These are phyloP conservation scores for Orussus abietinus DNA, from an alignment of 1,140 invertebrate species.

Conservation along the genomic window DNA sequence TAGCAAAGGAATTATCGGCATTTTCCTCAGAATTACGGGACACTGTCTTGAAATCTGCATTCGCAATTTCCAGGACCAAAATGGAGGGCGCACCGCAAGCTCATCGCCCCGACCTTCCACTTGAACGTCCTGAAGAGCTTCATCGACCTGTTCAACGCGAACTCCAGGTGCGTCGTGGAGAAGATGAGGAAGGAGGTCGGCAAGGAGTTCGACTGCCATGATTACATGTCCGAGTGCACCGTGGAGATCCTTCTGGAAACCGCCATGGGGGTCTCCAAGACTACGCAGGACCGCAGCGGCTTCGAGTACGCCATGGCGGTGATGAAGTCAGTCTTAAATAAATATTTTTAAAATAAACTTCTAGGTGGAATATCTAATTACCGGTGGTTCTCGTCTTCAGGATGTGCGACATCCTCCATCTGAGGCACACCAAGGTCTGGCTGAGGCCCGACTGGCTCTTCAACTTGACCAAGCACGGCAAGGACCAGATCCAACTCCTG, in stretches of 20 bases:
- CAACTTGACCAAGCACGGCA: slow-evolving; percentile 70
- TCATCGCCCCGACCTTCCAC: slow-evolving; percentile 81
- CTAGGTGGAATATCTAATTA: neutral
- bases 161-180: slow-evolving; percentile 66
- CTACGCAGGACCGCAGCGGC: slow-evolving; percentile 69
- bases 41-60: no score
- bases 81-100: slow-evolving; percentile 75
- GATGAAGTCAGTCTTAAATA: slow-evolving; percentile 60
- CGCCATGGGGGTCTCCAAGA: slow-evolving; percentile 76
- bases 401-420: slow-evolving; percentile 77
- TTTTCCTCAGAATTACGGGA: neutral
- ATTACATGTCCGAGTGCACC: slow-evolving; percentile 81
- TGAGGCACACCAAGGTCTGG: slow-evolving; percentile 81
- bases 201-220: slow-evolving; percentile 71
- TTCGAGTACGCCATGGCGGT: slow-evolving; percentile 80
- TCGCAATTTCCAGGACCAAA: slow-evolving; percentile 59
- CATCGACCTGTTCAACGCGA: slow-evolving; percentile 76
- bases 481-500: slow-evolving; percentile 70
- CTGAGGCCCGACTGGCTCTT: slow-evolving; percentile 79
- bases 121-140: slow-evolving; percentile 78
- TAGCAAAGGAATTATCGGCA: no score
- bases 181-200: slow-evolving; percentile 61
- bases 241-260: slow-evolving; percentile 79
- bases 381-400: slow-evolving; percentile 29
- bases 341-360: neutral